Base-by-base conservation (phyloP, 2,113 vertebrate species). In the Corythornis vintsioides region DNA sequence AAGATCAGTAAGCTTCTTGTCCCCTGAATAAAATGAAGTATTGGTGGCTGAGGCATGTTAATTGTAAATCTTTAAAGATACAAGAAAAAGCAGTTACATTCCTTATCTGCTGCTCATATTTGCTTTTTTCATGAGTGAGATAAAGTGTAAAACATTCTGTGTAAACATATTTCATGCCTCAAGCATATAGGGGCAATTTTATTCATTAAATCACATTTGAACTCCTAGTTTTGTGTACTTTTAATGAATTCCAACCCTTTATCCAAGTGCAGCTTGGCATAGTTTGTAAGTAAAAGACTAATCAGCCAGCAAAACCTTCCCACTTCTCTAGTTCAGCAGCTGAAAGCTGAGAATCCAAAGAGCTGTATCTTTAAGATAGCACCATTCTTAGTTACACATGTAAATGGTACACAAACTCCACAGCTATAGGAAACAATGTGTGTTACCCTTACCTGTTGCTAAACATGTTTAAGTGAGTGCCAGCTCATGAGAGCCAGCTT, bases 51-150 rank as follows among this genome's bases (percentile, higher is more conserved):
- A 83, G 43, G 21, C 65, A 26, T 56, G 40, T 59, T 93, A 50
- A 43, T 95, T 92, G 52, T 78, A 71, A 86, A 64, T 67, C 60
- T 83, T 86, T 70, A 81, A 77, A 90, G 33, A 71, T 29, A 29
- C 1, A 61, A 86, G 31, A 53, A 87, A 77, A 90, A 60, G 5
- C 24, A 55, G 14, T 60, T 74, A 60, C 11, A 43, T 90, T 81
- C 10, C 35, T 92, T 90, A 59, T 19, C n/a, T 81, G 38, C 26
- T 56, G 57, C 73, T 92, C 48, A 59, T 86, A 59, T 11, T 77
- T n/a, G 8, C 9, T 18, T 53, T 75, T 87, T 79, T 78, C 20
- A 15, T 56, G 19, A 91, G 26, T 38, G 52, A 64, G 43, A 48
- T 71, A 60, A 57, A 43, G 13, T 45, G 26, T 35, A 67, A 86